Base-by-base conservation (phyloP, 1,140 invertebrate genomes). In the Pseudomyrmex pallidus region DNA sequence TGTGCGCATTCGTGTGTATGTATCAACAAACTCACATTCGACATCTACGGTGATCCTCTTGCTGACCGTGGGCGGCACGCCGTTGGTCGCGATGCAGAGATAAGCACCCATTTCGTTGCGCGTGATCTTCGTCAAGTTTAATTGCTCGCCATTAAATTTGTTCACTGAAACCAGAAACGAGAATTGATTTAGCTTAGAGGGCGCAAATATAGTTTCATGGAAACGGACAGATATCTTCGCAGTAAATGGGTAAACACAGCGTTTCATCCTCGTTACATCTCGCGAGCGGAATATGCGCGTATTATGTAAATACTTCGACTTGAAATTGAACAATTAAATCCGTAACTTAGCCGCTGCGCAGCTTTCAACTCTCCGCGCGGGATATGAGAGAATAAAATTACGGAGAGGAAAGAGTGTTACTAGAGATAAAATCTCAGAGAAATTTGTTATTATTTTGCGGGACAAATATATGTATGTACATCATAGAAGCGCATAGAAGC, bases 41-140 rank as follows among this genome's bases (percentile, higher is more conserved):
- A 98, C 97, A 92, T 97, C 97, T n/a, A 98, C 96, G 89, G 97
- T 97, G 92, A 98, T 98, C 90, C 97, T 95, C 95, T 98, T 98
- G 92, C 97, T 98, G 88, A 98, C 97, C 2, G 97, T 98, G 15
- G 97, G 97, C 15, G 97, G 97, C 9, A 98, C 97, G 44, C 97
- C 97, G 88, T 98, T 97, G 54, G 96, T 97, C 59, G 97, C 97
- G 91, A 97, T 97, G 92, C 97, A 97, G 22, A 97, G 95, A 95
- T 97, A 97, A 68, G 97, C 97, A n/a, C 97, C 97, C 97, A 98
- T 98, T 92, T 98, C 97, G 62, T 96, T 96, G 82, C 97, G 95
- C 89, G 97, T 97, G 91, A 98, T 97, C 94, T 97, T 96, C 89
- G 96, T 97, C 90, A 98, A 94, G 90, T 97, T 97, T 90, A 98